Conservation (phyloP, 2,888 invertebrate species). For the Sminthurinus aureus region DNA sequence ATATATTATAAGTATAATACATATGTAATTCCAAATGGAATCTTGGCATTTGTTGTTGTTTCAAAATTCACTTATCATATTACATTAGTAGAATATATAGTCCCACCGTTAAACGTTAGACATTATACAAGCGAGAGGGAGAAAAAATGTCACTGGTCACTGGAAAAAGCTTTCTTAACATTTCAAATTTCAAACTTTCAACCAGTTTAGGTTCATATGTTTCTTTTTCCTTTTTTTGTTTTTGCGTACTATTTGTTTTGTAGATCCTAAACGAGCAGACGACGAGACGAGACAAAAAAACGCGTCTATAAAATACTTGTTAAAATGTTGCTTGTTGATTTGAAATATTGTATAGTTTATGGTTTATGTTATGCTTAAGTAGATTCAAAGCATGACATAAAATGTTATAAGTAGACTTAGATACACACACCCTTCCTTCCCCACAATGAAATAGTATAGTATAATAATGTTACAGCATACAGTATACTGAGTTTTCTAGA, state of each 20-base stretch:
- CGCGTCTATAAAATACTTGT: neutral
- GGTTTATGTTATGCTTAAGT: neutral
- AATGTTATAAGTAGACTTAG: no score
- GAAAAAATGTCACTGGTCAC: neutral
- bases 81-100: neutral
- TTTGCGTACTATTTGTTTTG: no score
- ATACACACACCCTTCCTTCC: neutral
- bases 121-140: no score
- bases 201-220: no score
- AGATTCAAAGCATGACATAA: neutral
- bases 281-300: neutral
- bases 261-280: neutral
- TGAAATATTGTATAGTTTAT: neutral
- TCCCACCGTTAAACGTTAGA: neutral
- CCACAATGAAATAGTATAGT: neutral
- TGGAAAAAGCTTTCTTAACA: neutral
- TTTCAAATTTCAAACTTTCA: neutral
- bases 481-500: neutral
- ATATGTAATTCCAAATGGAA: neutral
- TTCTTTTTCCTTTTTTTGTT: no score
- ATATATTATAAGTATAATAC: no score
- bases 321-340: neutral
- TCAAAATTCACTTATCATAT: neutral
- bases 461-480: neutral
- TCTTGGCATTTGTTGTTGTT: neutral